Evolutionary conservation across 2,113 vertebrate species (phyloP).

Genomic region (Passer domesticus): DNA sequence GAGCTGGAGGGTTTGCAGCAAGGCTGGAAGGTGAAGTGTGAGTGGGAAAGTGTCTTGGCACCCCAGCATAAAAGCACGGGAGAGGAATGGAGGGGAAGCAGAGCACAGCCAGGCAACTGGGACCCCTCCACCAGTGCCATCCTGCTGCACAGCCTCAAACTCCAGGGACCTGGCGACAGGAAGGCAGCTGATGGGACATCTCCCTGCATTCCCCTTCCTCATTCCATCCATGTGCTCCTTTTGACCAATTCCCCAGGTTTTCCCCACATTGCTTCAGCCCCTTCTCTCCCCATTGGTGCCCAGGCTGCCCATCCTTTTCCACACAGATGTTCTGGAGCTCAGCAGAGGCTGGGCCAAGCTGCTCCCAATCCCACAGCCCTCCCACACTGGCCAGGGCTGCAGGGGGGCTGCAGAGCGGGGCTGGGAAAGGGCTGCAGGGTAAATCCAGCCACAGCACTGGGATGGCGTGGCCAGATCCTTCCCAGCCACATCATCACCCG

Average conservation of each 20-base stretch:
- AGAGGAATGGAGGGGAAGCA: background rate
- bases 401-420: background rate
- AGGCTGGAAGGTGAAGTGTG: background rate
- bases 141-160: background rate
- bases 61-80: rapidly evolving
- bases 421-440: background rate
- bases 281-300: background rate
- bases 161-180: rapidly evolving
- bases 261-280: background rate
- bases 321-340: background rate
- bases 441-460: background rate
- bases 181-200: background rate
- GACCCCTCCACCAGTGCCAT: rapidly evolving
- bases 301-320: background rate
- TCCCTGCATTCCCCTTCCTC: background rate
- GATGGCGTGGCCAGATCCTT: background rate
- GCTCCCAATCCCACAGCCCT: background rate
- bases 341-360: background rate
- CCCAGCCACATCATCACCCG: background rate
- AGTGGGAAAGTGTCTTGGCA: background rate
- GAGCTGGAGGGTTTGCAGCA: background rate
- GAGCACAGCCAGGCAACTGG: background rate
- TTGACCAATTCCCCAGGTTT: background rate
- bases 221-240: background rate
- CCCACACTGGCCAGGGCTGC: background rate